Evolutionary conservation across 2,888 invertebrate genomes (phyloP).

Genomic region (Cephonodes hylas): DNA sequence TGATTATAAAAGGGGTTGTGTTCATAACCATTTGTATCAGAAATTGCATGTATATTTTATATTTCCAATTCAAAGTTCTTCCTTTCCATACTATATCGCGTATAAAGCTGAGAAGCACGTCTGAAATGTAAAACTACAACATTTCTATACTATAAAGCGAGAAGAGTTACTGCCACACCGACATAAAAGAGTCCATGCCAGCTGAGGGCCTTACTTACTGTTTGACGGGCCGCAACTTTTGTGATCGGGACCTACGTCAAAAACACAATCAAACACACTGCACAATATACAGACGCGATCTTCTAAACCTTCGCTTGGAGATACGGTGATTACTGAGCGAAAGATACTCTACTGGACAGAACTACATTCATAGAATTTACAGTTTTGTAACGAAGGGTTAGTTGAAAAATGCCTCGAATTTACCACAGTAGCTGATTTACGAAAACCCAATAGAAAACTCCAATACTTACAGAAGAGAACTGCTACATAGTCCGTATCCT

Average conservation of each 20-base stretch:
- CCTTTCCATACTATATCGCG: slow-evolving; percentile 37
- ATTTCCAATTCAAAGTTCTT: slow-evolving; percentile 24
- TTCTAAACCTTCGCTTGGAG: slow-evolving; percentile 46
- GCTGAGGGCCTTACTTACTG: slow-evolving; percentile 77
- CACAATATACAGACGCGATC: slow-evolving; percentile 64
- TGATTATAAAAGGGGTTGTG: not conserved
- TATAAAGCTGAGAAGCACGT: slow-evolving; percentile 58
- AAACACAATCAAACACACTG: slow-evolving; percentile 78
- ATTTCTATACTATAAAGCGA: slow-evolving; percentile 65
- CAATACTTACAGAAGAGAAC: slow-evolving; percentile 95
- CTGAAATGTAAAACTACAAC: slow-evolving; percentile 47
- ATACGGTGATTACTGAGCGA: slow-evolving; percentile 51
- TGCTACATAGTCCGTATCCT: slow-evolving; percentile 95
- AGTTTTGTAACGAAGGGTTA: slow-evolving; percentile 53
- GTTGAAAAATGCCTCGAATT: slow-evolving; percentile 63
- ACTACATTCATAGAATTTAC: slow-evolving; percentile 60
- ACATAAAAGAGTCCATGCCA: slow-evolving; percentile 68
- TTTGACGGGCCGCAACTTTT: slow-evolving; percentile 78
- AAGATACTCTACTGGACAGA: slow-evolving; percentile 47
- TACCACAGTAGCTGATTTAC: slow-evolving; percentile 67
- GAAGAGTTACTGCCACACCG: slow-evolving; percentile 66
- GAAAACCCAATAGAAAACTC: slow-evolving; percentile 22
- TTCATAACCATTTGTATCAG: not conserved
- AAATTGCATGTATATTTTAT: not conserved
- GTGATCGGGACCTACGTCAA: slow-evolving; percentile 81